Conservation (phyloP, 30 jellyfish, hydroid and myxozoan species). For the Hydractinia echinata region DNA sequence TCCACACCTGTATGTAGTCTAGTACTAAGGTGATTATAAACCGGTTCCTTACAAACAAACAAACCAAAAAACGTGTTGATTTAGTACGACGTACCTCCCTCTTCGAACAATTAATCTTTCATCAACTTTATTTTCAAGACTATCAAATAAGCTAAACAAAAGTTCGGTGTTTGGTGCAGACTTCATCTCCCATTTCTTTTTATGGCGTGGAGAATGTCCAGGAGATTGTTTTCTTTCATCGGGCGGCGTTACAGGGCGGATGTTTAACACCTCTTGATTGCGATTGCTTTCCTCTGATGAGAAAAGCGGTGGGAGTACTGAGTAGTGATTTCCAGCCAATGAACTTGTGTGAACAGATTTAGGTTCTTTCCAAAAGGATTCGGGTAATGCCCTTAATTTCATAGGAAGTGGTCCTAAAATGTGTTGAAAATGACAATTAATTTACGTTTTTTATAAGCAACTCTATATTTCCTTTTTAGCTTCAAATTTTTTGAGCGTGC, state of each 20-base stretch:
- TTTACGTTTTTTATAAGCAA: too few species aligned
- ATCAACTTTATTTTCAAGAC: constrained; percentile 60
- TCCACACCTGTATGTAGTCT: too few species aligned
- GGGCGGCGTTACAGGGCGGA: constrained; percentile 93
- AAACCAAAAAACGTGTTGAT: too few species aligned
- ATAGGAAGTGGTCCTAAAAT: constrained; percentile 69
- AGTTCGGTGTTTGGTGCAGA: constrained; percentile 63
- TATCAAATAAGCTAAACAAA: constrained; percentile 65
- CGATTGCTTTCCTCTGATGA: constrained; percentile 43
- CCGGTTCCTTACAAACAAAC: too few species aligned
- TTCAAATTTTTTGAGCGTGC: too few species aligned
- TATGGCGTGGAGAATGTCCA: constrained; percentile 27
- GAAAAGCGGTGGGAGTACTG: constrained; percentile 79
- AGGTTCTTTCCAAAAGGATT: constrained; percentile 83
- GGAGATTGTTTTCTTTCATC: constrained; percentile 41
- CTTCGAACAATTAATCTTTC: constrained; percentile 57
- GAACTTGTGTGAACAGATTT: constrained; percentile 59
- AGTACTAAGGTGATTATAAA: too few species aligned
- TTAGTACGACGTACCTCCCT: constrained; percentile 57
- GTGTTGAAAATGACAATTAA: too few species aligned
- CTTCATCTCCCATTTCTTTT: constrained; percentile 4
- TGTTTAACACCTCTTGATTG: constrained; percentile 43
- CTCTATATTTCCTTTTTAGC: too few species aligned
- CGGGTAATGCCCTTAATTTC: constrained; percentile 76
- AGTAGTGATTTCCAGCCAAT: constrained; percentile 54